Percentiles rank a stretch among this genome's conserved stretches.
Evolutionary conservation across 2,888 invertebrate genomes (phyloP).

Genomic region (Apomyelois bistriatella): DNA sequence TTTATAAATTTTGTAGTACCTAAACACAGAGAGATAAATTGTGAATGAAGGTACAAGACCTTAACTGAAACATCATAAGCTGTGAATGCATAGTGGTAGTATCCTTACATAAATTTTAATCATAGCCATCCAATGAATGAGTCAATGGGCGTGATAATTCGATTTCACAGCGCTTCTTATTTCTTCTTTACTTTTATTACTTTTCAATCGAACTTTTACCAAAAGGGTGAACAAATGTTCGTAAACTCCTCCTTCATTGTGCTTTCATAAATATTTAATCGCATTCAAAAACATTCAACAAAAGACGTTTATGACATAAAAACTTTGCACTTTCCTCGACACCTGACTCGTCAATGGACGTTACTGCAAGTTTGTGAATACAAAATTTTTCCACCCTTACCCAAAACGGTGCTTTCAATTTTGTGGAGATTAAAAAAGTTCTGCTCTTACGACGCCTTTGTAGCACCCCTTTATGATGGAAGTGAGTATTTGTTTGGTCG

Average conservation of each 20-base stretch:
- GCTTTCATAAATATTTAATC: neutral
- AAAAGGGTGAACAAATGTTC: slow-evolving; percentile 10
- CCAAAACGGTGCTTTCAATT: slow-evolving; percentile 10
- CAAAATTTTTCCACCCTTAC: slow-evolving; percentile 3
- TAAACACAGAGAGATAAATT: too few species aligned
- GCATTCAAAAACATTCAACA: slow-evolving; percentile 2
- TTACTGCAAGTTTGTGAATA: slow-evolving; percentile 2
- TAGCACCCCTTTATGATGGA: slow-evolving; percentile 4
- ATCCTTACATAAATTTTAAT: neutral
- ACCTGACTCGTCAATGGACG: slow-evolving; percentile 8
- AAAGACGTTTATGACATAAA: slow-evolving; percentile 2
- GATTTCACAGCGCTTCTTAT: slow-evolving; percentile 73
- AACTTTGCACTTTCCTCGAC: slow-evolving; percentile 12
- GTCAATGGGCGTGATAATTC: slow-evolving; percentile 71
- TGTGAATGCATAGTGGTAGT: neutral
- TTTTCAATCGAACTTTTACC: slow-evolving; percentile 38
- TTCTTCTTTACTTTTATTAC: slow-evolving; percentile 71
- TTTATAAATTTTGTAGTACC: too few species aligned
- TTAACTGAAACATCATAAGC: too few species aligned
- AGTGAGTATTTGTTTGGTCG: neutral
- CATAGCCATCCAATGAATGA: slow-evolving; percentile 25
- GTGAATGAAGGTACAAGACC: too few species aligned
- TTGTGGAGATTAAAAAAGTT: slow-evolving; percentile 21
- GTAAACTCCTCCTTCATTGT: neutral
- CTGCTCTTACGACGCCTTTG: slow-evolving; percentile 10